These are phyloP conservation scores for Clarias magur DNA, from an alignment of 2,113 vertebrate genomes.

Conservation along the genomic window DNA sequence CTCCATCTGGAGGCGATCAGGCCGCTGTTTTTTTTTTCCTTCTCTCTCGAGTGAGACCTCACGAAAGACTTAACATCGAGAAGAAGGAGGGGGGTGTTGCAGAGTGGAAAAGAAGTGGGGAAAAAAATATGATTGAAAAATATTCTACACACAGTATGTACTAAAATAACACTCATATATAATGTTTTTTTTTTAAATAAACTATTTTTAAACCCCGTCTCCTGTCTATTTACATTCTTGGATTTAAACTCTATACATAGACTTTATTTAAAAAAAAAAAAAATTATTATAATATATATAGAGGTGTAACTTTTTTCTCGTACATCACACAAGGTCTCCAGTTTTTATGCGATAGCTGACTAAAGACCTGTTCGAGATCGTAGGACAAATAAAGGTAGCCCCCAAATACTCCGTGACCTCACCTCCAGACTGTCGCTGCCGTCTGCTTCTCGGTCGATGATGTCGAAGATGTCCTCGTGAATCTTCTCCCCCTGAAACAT, in stretches of 20 bases:
- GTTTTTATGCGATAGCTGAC: no score
- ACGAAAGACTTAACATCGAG: constrained; percentile 5
- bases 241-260: no score
- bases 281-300: no score
- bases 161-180: no score
- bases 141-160: no score
- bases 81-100: background rate
- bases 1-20: constrained; percentile 48
- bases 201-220: background rate
- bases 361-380: no score
- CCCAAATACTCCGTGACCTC: constrained; percentile 54
- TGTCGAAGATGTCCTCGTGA: constrained; percentile 98
- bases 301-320: no score
- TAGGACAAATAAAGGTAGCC: no score
- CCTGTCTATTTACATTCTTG: background rate
- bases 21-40: constrained; percentile 12
- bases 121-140: background rate
- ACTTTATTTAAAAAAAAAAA: no score
- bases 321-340: no score
- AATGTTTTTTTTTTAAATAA: no score
- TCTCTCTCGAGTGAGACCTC: background rate
- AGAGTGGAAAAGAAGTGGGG: background rate
- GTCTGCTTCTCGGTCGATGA: constrained; percentile 97
- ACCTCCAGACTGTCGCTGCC: constrained; percentile 98
- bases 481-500: constrained; percentile 90